Percentiles rank a stretch among this genome's conserved stretches.
Evolutionary conservation across 1,140 invertebrate species (phyloP).

Genomic region (Solen grandis): DNA sequence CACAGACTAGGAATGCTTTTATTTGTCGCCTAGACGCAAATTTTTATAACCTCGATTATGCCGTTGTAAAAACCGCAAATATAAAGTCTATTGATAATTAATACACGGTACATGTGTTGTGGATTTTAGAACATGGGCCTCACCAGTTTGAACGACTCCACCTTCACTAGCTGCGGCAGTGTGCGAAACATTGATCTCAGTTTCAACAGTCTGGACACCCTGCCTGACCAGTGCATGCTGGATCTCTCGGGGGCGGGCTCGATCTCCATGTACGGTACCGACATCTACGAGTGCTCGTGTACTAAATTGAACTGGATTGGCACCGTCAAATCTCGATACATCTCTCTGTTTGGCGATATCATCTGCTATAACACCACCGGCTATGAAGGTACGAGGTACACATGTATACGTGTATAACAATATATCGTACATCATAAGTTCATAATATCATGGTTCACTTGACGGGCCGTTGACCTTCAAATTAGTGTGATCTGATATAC

Average conservation of each 20-base stretch:
- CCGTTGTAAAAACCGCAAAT: too few species aligned
- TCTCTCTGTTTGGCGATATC: constrained; percentile 31
- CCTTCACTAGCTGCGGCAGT: not conserved
- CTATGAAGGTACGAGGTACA: not conserved
- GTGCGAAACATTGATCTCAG: constrained; percentile 43
- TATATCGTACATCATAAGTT: too few species aligned
- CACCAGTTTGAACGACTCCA: not conserved
- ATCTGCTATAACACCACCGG: not conserved
- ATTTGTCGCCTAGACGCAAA: too few species aligned
- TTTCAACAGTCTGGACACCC: constrained; percentile 10
- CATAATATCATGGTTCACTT: too few species aligned
- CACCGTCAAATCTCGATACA: not conserved
- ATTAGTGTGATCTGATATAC: too few species aligned
- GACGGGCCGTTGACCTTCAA: too few species aligned
- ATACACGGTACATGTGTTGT: too few species aligned
- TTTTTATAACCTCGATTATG: too few species aligned
- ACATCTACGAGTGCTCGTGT: constrained; percentile 30
- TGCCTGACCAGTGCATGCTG: not conserved
- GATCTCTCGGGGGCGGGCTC: constrained; percentile 2
- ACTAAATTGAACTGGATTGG: constrained; percentile 16
- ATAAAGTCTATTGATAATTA: too few species aligned
- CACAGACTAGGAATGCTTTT: too few species aligned
- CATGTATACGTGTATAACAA: too few species aligned
- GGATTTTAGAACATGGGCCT: constrained; percentile 23
- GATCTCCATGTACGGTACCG: constrained; percentile 22